These are phyloP conservation scores for Meloidogyne floridensis DNA, from an alignment of 1,140 invertebrate genomes.

Conservation along the genomic window DNA sequence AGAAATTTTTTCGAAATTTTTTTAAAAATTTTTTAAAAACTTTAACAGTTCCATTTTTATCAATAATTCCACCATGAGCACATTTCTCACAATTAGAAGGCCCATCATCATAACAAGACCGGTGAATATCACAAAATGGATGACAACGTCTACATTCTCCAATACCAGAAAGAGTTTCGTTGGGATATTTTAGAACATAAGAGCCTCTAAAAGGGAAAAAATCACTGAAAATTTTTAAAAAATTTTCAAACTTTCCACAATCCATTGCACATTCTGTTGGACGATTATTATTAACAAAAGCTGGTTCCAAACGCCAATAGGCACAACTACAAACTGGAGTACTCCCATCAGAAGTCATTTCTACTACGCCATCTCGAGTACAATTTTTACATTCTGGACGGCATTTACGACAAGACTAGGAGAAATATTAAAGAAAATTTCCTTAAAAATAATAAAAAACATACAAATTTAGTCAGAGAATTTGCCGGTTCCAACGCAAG, in stretches of 20 bases:
- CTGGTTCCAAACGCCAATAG: slow-evolving; percentile 21
- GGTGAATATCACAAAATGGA: slow-evolving; percentile 40
- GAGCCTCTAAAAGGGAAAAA: slow-evolving; percentile 35
- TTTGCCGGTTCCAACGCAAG: slow-evolving; percentile 18
- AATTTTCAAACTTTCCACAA: slow-evolving; percentile 44
- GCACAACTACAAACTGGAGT: slow-evolving; percentile 34
- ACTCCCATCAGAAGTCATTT: background rate
- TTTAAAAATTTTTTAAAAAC: background rate
- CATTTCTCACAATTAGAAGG: slow-evolving; percentile 40
- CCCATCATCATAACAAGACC: slow-evolving; percentile 32
- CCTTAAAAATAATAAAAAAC: background rate
- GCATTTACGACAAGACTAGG: slow-evolving; percentile 45
- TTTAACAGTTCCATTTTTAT: slow-evolving; percentile 28
- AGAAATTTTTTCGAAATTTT: background rate
- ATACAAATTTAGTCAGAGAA: slow-evolving; percentile 39
- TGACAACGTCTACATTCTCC: slow-evolving; percentile 45
- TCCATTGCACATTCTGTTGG: slow-evolving; percentile 36
- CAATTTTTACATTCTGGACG: slow-evolving; percentile 43
- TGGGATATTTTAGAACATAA: slow-evolving; percentile 17
- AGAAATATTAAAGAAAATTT: slow-evolving; percentile 22
- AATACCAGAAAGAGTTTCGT: slow-evolving; percentile 13
- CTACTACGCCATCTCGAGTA: slow-evolving; percentile 21
- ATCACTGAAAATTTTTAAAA: slow-evolving; percentile 13
- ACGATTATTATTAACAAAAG: background rate
- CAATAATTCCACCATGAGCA: slow-evolving; percentile 36